Evolutionary conservation across 2,113 vertebrate genomes (phyloP).

Genomic region (Stercorarius parasiticus): DNA sequence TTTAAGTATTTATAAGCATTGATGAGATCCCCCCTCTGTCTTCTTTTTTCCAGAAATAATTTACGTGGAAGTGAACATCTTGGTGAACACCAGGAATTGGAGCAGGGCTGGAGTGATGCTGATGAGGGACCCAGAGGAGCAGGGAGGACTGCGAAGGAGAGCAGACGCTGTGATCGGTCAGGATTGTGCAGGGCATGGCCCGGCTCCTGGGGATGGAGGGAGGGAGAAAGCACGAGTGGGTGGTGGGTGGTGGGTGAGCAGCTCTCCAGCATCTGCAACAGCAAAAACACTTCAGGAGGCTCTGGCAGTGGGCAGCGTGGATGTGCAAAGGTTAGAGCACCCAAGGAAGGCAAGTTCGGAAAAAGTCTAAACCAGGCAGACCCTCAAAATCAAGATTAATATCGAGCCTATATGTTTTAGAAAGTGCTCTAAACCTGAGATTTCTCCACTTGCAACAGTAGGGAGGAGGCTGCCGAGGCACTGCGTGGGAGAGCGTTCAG

Average conservation of each 20-base stretch:
- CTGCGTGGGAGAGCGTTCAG: neutral
- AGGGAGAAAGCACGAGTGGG: neutral
- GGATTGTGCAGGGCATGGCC: neutral
- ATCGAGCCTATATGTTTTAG: neutral
- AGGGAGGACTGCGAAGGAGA: neutral
- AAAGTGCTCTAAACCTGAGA: neutral
- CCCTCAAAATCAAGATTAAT: neutral
- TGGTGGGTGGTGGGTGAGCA: neutral
- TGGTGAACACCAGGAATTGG: neutral
- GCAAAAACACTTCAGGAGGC: conserved; percentile 45
- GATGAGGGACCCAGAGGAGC: neutral
- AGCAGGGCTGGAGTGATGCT: neutral
- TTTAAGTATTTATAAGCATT: too few species aligned
- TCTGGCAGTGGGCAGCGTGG: neutral
- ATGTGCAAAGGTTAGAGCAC: neutral
- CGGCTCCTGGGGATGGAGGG: neutral
- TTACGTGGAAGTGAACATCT: neutral
- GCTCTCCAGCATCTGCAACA: conserved; percentile 38
- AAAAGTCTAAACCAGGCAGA: neutral
- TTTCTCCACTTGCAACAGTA: neutral
- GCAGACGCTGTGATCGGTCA: neutral
- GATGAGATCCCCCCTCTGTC: too few species aligned
- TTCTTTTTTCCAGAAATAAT: neutral
- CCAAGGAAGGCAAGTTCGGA: neutral
- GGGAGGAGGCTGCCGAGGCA: neutral